Evolutionary conservation across 2,888 invertebrate species (phyloP).

Genomic region (Plebejus argus): DNA sequence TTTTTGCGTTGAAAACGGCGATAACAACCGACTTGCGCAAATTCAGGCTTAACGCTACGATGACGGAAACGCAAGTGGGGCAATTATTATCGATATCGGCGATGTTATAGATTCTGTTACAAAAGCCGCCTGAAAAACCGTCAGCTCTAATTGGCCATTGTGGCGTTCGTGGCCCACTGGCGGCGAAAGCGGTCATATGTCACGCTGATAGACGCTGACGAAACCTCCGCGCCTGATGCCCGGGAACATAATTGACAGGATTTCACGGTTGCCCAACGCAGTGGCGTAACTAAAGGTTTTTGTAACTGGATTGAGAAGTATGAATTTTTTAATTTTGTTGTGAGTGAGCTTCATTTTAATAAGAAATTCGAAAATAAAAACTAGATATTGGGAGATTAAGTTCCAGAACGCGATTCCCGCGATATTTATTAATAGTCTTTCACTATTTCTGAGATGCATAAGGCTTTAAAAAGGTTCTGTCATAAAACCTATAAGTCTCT

Average conservation of each 20-base stretch:
- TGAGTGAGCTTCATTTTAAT: background rate
- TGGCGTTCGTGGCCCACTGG: conserved; percentile 1
- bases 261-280: conserved; percentile 37
- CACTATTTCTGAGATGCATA: no score
- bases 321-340: background rate
- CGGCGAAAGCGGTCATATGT: conserved; percentile 67
- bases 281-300: conserved; percentile 15
- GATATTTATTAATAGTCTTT: background rate
- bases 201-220: conserved; percentile 65
- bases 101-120: conserved; percentile 19
- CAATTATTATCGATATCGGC: background rate
- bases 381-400: no score
- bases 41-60: background rate
- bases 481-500: background rate
- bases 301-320: background rate
- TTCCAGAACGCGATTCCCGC: no score
- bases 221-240: conserved; percentile 48
- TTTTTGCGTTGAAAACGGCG: background rate
- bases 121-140: conserved; percentile 14
- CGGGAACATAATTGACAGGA: conserved; percentile 47
- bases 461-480: background rate
- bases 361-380: no score
- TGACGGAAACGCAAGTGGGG: conserved; percentile 18
- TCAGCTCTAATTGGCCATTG: conserved; percentile 32
- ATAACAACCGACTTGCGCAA: background rate